phyloP scores from a whole-genome alignment of 2,797 vertebrate species.

The Oreortyx pictus region DNA sequence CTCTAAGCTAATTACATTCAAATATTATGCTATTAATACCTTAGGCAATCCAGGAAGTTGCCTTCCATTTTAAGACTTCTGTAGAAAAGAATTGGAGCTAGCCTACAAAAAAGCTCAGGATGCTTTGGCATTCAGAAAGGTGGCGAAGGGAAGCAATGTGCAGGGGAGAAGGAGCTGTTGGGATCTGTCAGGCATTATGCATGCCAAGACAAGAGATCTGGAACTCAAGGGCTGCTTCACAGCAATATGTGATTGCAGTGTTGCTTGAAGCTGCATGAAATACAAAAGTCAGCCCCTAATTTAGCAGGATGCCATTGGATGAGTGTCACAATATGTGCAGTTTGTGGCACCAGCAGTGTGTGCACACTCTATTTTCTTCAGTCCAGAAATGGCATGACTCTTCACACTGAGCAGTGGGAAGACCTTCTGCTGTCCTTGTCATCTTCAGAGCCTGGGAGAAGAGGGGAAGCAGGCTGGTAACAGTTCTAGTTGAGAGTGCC shows the following conservation, averaged over 20 bases:
- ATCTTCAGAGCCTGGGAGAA: not conserved
- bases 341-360: not conserved
- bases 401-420: not conserved
- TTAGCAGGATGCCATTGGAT: accelerated
- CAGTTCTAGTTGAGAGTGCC: accelerated
- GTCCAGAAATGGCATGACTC: not conserved
- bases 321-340: not conserved
- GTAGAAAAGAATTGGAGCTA: not conserved
- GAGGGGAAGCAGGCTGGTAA: not conserved
- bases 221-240: not conserved
- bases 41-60: not conserved
- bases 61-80: not conserved
- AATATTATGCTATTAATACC: not conserved
- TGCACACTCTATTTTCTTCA: not conserved
- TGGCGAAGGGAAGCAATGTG: not conserved
- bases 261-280: not conserved
- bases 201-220: not conserved
- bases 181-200: not conserved
- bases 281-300: no score
- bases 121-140: not conserved
- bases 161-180: not conserved
- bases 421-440: not conserved
- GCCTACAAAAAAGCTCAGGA: not conserved
- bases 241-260: not conserved
- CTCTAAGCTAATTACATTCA: not conserved